Percentiles rank a stretch among this genome's conserved stretches.
Evolutionary conservation across 2,888 invertebrate genomes (phyloP).

Genomic region (Meandrusa payeni): DNA sequence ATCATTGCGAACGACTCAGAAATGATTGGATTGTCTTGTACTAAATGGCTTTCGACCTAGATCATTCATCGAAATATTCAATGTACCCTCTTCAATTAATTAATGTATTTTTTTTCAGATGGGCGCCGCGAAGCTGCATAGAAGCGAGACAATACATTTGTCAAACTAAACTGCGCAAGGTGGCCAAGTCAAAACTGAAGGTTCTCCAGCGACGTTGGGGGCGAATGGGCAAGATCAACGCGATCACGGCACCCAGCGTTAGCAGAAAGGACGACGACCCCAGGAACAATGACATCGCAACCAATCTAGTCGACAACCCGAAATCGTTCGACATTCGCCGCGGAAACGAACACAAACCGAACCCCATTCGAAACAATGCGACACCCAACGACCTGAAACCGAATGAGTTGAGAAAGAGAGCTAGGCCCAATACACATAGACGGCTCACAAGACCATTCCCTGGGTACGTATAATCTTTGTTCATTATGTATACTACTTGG

Average conservation of each 20-base stretch:
- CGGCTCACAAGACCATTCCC: slow-evolving; percentile 68
- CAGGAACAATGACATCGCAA: slow-evolving; percentile 56
- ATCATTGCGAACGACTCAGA: too few relatives aligned
- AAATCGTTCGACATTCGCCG: slow-evolving; percentile 62
- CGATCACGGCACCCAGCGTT: slow-evolving; percentile 70
- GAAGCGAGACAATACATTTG: slow-evolving; percentile 85
- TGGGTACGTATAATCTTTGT: slow-evolving; percentile 51
- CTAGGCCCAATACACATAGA: slow-evolving; percentile 44
- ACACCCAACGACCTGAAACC: slow-evolving; percentile 43
- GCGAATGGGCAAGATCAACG: slow-evolving; percentile 75
- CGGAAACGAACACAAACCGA: slow-evolving; percentile 33
- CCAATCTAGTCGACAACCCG: slow-evolving; percentile 51
- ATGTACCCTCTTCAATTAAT: too few relatives aligned
- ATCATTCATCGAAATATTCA: too few relatives aligned
- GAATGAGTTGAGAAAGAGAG: slow-evolving; percentile 55
- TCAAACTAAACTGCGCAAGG: slow-evolving; percentile 81
- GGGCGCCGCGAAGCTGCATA: slow-evolving; percentile 84
- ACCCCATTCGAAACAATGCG: slow-evolving; percentile 35
- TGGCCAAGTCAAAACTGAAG: slow-evolving; percentile 68
- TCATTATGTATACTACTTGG: too few relatives aligned
- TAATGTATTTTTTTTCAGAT: slow-evolving; percentile 60
- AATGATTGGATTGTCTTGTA: too few relatives aligned
- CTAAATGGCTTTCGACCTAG: too few relatives aligned
- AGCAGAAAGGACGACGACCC: slow-evolving; percentile 61
- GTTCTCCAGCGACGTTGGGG: slow-evolving; percentile 70